Conservation (phyloP, 2,113 vertebrate genomes). For the Cynoglossus semilaevis region DNA sequence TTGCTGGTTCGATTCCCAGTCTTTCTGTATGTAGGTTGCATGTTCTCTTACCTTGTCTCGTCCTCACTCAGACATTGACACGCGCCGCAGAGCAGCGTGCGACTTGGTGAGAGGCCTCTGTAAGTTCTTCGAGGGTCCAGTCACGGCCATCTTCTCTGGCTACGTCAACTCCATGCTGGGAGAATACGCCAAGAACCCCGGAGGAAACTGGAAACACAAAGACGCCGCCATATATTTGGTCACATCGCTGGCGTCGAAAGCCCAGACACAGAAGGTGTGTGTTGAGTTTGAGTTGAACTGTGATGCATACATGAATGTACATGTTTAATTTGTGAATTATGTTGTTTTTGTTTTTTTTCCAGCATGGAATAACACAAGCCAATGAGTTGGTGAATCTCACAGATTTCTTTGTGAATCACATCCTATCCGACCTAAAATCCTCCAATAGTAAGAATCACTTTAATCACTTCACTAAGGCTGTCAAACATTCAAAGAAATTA, state of each 20-base stretch:
- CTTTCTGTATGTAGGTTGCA: too few species aligned
- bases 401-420: conserved; percentile 97
- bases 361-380: conserved; percentile 99
- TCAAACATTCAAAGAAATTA: too few species aligned
- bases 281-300: not conserved
- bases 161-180: conserved; percentile 96
- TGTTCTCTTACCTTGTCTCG: not conserved
- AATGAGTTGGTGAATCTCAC: conserved; percentile 96
- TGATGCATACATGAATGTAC: not conserved
- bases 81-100: conserved; percentile 94
- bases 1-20: too few species aligned
- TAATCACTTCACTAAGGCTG: not conserved
- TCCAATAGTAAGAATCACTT: conserved; percentile 79
- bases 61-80: conserved; percentile 88
- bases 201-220: conserved; percentile 97
- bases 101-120: conserved; percentile 95
- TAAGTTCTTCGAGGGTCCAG: conserved; percentile 95
- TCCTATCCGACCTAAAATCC: conserved; percentile 92
- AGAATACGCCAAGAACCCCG: conserved; percentile 93
- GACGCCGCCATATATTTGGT: conserved; percentile 98
- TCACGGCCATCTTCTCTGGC: conserved; percentile 96
- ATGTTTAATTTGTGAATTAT: not conserved
- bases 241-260: conserved; percentile 96
- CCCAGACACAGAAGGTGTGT: conserved; percentile 95
- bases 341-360: conserved; percentile 18